Percentiles rank a stretch among this genome's conserved stretches.
phyloP scores from a whole-genome alignment of 2,797 vertebrate genomes.

The Acrocephalus scirpaceus region DNA sequence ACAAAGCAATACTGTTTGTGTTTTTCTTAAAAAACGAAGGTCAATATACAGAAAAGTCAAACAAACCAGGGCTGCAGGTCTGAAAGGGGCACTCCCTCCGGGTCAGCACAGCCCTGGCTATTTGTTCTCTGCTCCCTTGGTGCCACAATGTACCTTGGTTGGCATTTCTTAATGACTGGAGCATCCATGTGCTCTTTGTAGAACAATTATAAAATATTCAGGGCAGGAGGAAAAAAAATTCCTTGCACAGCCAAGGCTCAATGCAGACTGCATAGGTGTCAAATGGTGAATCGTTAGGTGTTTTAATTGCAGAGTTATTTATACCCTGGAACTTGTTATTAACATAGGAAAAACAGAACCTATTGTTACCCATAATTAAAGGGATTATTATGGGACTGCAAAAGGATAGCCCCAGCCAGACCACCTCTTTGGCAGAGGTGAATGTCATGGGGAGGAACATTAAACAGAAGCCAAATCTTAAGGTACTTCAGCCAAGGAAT shows the following conservation, averaged over 20 bases:
- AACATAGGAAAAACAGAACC: slow-evolving; percentile 28
- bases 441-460: not conserved
- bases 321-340: slow-evolving; percentile 59
- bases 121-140: slow-evolving; percentile 12
- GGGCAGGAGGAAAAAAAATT: not conserved
- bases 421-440: not conserved
- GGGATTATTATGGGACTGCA: not conserved
- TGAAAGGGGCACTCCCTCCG: not conserved
- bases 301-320: slow-evolving; percentile 65
- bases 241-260: not conserved
- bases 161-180: slow-evolving; percentile 33
- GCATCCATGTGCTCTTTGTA: slow-evolving; percentile 18
- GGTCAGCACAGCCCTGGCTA: not conserved
- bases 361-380: slow-evolving; percentile 39
- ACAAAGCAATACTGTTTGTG: not conserved
- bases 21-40: slow-evolving; percentile 3
- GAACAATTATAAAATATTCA: slow-evolving; percentile 60
- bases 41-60: not conserved
- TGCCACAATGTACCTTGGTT: not conserved
- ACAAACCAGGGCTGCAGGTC: not conserved
- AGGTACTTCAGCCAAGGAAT: not conserved
- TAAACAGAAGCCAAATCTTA: not conserved
- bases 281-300: slow-evolving; percentile 44
- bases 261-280: slow-evolving; percentile 14
- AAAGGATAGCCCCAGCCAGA: not conserved